Conservation (phyloP, 2,797 vertebrate genomes). For the Rhinella marina region DNA sequence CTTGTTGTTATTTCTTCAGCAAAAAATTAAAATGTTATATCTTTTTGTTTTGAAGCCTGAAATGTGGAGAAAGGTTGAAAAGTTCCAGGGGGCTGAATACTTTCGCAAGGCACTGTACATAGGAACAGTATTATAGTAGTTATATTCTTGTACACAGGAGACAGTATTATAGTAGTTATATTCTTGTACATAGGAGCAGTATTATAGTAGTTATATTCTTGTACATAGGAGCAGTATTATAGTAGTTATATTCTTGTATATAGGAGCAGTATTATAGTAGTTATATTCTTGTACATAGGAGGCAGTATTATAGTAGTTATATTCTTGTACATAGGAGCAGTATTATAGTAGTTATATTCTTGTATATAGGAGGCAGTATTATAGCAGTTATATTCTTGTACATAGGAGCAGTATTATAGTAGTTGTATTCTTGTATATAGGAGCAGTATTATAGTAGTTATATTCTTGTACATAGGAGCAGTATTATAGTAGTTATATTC, state of each 20-base stretch:
- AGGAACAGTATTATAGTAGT: slow-evolving; percentile 16
- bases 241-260: too few species aligned
- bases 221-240: not conserved
- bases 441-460: not conserved
- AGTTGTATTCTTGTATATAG: not conserved
- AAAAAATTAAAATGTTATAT: too few species aligned
- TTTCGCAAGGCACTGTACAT: too few species aligned
- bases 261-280: not conserved
- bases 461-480: slow-evolving; percentile 6
- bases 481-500: slow-evolving; percentile 10
- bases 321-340: slow-evolving; percentile 1
- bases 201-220: slow-evolving; percentile 18
- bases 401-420: not conserved
- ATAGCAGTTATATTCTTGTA: slow-evolving; percentile 1
- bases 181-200: not conserved
- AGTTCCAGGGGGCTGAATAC: too few species aligned
- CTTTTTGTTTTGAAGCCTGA: too few species aligned
- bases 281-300: not conserved
- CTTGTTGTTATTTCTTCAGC: too few species aligned
- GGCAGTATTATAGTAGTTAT: slow-evolving; percentile 7
- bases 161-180: slow-evolving; percentile 15
- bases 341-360: slow-evolving; percentile 10
- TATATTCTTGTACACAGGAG: not conserved
- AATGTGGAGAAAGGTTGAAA: too few species aligned
- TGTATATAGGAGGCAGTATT: not conserved